Base-by-base conservation (phyloP, 2,888 invertebrate genomes). In the Parnassius smintheus region DNA sequence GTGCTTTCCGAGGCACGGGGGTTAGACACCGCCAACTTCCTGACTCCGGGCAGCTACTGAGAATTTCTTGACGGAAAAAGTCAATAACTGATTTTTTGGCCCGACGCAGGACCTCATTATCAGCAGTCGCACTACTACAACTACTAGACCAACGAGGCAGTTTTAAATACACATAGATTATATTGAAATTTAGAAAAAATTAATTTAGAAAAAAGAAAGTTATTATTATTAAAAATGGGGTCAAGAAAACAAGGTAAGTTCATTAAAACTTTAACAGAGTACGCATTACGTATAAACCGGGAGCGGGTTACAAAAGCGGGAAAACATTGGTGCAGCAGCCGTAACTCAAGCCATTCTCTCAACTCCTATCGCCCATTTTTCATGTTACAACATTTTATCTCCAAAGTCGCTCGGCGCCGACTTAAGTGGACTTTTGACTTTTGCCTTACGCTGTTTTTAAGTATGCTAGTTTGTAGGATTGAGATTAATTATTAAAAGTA, bases 391-490 rank as follows among this genome's bases (percentile, higher is more conserved):
- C 80, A 78, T 83, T 85, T 85, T 86, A 83, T 84, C 82, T 81
- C 74, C 70, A 70, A 78, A 83, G 82, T 81, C 83, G 74, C 72
- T 69, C 73, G 85, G 85, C 85, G 86, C 85, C 86, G 73, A 67
- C 76, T 78, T 81, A 81, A 83, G 83, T 82, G 80, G 80, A 77
- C 81, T 81, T 81, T 80, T 82, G 84, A 86, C 85, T 86, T 83
- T 73, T 76, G 77, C 77, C 73, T 69, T 75, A 69, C 72, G 72
- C 74, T 73, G 72, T 70, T 75, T 63, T 75, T 76, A 77, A 80
- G 74, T 74, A 75, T 67, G 68, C 61, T 70, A 71, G 73, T 73
- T 76, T 74, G 8, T 49, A 49, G n/a, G n/a, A 49, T 13, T 49
- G 49, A 2, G 11, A 13, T 49, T 49, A 49, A 49, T 49, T 49